A percentile compares a stretch with the other conserved stretches of the same genome.
Conservation (phyloP, 2,888 invertebrate genomes). For the Oasisia sp. region DNA sequence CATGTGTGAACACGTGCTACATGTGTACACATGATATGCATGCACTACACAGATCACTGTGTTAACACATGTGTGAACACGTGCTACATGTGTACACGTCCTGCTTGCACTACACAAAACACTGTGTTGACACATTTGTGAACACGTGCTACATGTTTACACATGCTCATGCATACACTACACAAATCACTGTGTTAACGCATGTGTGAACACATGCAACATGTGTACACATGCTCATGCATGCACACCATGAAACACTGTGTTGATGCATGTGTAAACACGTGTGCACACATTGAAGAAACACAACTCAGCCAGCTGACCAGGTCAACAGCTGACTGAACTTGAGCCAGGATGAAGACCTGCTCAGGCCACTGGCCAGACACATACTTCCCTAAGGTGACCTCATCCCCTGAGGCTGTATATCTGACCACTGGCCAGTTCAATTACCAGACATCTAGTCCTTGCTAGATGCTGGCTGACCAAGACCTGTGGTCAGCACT, state of each 20-base stretch:
- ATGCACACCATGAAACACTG: background rate
- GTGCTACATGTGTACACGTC: background rate
- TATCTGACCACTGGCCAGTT: background rate
- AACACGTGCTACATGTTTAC: no score
- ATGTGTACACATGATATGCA: no score
- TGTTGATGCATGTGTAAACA: background rate
- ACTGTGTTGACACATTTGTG: no score
- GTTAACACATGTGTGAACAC: background rate
- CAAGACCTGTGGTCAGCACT: background rate
- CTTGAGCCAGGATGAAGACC: background rate
- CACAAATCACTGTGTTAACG: background rate
- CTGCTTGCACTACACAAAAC: no score
- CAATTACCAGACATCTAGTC: background rate
- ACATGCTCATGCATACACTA: no score
- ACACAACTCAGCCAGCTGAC: background rate
- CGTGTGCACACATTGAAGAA: no score
- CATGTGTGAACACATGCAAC: background rate
- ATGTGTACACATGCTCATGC: background rate
- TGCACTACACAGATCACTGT: background rate
- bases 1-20: no score
- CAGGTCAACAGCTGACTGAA: background rate
- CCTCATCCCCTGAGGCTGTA: background rate
- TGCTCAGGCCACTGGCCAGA: constrained; percentile 13
- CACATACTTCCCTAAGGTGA: constrained; percentile 6
- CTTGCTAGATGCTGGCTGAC: background rate